A percentile compares a stretch with the other conserved stretches of the same genome.
These are phyloP conservation scores for Coelinius sp. DNA, from an alignment of 2,888 invertebrate genomes.

Conservation along the genomic window DNA sequence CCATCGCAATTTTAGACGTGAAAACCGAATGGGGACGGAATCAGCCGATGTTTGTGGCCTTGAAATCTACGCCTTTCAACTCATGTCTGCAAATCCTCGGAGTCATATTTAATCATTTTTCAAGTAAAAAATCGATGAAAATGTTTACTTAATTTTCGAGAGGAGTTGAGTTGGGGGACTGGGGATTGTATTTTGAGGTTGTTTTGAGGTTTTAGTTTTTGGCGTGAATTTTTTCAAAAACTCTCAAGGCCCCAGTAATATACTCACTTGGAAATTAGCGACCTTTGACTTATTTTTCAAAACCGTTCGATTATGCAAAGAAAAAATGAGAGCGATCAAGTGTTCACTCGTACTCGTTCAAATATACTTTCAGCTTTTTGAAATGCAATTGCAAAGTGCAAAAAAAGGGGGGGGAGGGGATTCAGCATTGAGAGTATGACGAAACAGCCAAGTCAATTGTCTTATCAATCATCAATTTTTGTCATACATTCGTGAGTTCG, in stretches of 20 bases:
- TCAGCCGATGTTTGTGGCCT: conserved; percentile 54
- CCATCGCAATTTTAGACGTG: conserved; percentile 45
- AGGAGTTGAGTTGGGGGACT: too few relatives aligned
- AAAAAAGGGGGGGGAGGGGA: neutral
- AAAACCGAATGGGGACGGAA: conserved; percentile 62
- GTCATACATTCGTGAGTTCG: neutral
- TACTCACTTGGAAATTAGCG: conserved; percentile 1
- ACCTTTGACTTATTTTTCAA: conserved; percentile 50
- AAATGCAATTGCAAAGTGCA: neutral
- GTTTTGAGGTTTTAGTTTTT: too few relatives aligned
- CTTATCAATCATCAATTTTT: neutral
- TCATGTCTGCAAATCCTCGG: neutral
- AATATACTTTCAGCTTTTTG: neutral
- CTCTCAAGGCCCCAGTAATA: conserved; percentile 13
- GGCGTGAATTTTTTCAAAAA: too few relatives aligned
- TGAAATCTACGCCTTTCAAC: conserved; percentile 17
- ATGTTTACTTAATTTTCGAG: too few relatives aligned
- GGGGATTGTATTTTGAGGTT: too few relatives aligned
- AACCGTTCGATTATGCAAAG: conserved; percentile 56
- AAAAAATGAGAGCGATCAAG: neutral
- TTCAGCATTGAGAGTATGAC: neutral
- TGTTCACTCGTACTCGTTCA: neutral
- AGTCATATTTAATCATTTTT: too few relatives aligned
- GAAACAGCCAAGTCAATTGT: neutral
- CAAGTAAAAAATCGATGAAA: neutral